These are phyloP conservation scores for Sciurus niger DNA, from an alignment of 2,113 vertebrate genomes.

Conservation along the genomic window DNA sequence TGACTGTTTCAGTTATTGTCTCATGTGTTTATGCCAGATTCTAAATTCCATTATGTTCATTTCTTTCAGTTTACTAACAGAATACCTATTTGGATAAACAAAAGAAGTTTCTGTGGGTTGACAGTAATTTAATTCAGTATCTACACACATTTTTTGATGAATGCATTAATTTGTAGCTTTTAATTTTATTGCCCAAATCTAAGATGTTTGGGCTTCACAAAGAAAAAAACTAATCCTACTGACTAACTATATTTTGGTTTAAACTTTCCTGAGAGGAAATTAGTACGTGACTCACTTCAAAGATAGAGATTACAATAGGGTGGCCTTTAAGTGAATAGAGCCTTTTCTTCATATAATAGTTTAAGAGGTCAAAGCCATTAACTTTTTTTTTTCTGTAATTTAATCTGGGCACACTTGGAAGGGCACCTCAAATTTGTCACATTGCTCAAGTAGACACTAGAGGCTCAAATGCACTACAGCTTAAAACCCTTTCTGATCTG, in stretches of 20 bases:
- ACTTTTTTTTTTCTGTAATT: conserved; percentile 72
- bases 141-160: neutral
- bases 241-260: conserved; percentile 59
- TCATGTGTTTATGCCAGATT: neutral
- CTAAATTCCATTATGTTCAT: neutral
- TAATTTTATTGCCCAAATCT: neutral
- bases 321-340: conserved; percentile 30
- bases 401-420: conserved; percentile 66
- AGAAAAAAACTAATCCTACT: conserved; percentile 51
- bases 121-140: neutral
- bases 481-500: conserved; percentile 34
- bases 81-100: neutral
- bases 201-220: conserved; percentile 17
- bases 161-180: conserved; percentile 45
- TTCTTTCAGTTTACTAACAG: neutral
- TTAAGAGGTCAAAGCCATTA: conserved; percentile 80
- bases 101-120: neutral
- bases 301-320: conserved; percentile 69
- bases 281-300: conserved; percentile 81
- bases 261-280: conserved; percentile 80
- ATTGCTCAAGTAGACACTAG: conserved; percentile 30
- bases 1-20: neutral
- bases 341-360: conserved; percentile 68
- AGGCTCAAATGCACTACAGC: neutral
- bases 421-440: conserved; percentile 40